Conservation (phyloP, 2,797 vertebrate species). For the Urocyon cinereoargenteus region DNA sequence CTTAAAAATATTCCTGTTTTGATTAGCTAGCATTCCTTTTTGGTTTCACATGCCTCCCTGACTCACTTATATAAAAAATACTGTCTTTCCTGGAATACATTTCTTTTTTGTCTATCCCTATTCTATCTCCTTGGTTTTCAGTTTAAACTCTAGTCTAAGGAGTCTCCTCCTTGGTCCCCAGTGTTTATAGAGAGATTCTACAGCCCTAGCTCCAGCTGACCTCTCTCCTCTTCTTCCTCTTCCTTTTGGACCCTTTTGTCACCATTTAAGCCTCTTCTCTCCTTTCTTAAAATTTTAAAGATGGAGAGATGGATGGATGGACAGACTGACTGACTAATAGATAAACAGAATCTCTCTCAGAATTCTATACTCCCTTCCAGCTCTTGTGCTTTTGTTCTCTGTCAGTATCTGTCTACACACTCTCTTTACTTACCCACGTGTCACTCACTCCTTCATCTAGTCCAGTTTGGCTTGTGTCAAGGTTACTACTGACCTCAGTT, state of each 20-base stretch:
- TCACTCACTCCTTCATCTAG: background rate
- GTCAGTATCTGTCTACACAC: background rate
- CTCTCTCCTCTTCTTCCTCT: background rate
- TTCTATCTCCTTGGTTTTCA: background rate
- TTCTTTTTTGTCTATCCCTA: background rate
- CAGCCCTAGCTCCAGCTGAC: background rate
- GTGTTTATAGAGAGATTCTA: background rate
- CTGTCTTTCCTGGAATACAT: background rate
- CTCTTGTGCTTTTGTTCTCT: background rate
- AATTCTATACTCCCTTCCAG: background rate
- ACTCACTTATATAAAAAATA: background rate
- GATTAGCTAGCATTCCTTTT: background rate
- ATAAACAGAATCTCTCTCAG: background rate
- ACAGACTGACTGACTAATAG: background rate
- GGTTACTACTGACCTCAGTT: background rate
- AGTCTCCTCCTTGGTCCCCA: background rate
- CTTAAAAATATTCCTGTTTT: background rate
- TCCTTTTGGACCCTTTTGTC: background rate
- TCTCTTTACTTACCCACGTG: background rate
- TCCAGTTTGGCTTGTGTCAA: background rate
- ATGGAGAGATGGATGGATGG: background rate
- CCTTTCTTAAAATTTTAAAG: background rate
- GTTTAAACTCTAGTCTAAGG: background rate
- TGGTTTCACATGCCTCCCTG: background rate
- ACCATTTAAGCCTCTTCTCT: background rate